Evolutionary conservation across 2,797 vertebrate species (phyloP), one percentile per base, ranked within the genome.

Genomic region (Enteromius trimaculatus): DNA sequence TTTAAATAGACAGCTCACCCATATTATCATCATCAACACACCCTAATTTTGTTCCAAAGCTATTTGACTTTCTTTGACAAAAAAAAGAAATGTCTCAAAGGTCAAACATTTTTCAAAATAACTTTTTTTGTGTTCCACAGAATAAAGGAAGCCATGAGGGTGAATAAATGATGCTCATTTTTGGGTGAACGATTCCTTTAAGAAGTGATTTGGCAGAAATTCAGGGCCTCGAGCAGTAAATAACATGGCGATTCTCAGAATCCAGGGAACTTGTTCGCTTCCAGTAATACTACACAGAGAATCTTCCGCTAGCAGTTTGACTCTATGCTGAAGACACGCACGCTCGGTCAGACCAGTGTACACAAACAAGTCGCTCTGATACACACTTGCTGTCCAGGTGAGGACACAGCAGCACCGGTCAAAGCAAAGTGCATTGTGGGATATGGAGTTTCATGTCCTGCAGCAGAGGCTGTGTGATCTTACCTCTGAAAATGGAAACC

Each of bases 171-270:
- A 42, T 26, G 3, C 26, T 47, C 0, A 21, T 23, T 39, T 75
- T 55, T 37, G 31, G 19, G 23, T 71, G 23, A 71, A 55, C 31
- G n/a, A 23, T 23, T 75, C 49, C 72, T 75, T 75, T 9, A 55
- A 55, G 1, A 55, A 65, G 79, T 44, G 10, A 29, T 29, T 62
- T 81, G 86, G 71, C 79, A 60, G 78, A 10, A 66, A 80, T 29
- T 85, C 76, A 79, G 51, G 21, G 49, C 66, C 74, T 77, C 37
- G 65, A 53, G 84, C 77, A 82, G 83, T 55, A 80, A 87, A 89
- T 79, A 82, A 80, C 80, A 81, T 31, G 51, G 47, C 1, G 77
- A 51, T 87, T 86, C 88, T 85, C 80, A 81, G 87, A 87, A 86
- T 62, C 77, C 44, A 31, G 71, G 44, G 77, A 84, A 80, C 84